Evolutionary conservation across 1,140 invertebrate species (phyloP).

Genomic region (Leptopilina boulardi): DNA sequence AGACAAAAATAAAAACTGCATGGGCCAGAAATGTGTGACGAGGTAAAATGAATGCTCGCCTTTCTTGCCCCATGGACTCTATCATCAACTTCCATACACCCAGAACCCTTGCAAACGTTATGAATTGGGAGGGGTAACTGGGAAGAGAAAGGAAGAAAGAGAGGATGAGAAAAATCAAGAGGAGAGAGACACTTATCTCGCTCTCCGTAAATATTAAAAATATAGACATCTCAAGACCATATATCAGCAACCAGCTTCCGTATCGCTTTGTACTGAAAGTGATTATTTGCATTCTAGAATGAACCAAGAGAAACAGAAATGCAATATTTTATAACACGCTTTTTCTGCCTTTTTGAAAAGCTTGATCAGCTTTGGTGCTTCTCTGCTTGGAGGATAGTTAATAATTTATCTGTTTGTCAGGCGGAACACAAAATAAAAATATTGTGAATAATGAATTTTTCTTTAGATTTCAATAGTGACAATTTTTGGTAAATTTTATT

Average conservation of each 20-base stretch:
- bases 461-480: no score
- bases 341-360: neutral
- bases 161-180: constrained; percentile 43
- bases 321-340: constrained; percentile 8
- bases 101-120: constrained; percentile 36
- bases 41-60: constrained; percentile 63
- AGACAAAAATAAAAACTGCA: constrained; percentile 10
- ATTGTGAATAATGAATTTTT: no score
- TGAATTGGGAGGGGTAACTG: constrained; percentile 34
- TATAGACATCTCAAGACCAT: constrained; percentile 69
- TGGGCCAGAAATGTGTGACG: constrained; percentile 60
- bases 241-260: constrained; percentile 63
- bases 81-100: constrained; percentile 59
- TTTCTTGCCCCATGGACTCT: constrained; percentile 67
- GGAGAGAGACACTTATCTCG: constrained; percentile 64
- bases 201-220: constrained; percentile 71
- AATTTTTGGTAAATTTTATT: no score
- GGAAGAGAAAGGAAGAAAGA: constrained; percentile 42
- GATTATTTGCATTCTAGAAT: constrained; percentile 25
- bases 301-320: constrained; percentile 11
- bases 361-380: neutral
- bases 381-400: neutral
- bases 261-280: constrained; percentile 57
- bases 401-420: constrained; percentile 3
- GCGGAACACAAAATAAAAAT: no score